Percentiles rank a stretch among this genome's conserved stretches.
These are phyloP conservation scores for Euphonia xanthogaster DNA, from an alignment of 2,797 vertebrate species.

Conservation along the genomic window DNA sequence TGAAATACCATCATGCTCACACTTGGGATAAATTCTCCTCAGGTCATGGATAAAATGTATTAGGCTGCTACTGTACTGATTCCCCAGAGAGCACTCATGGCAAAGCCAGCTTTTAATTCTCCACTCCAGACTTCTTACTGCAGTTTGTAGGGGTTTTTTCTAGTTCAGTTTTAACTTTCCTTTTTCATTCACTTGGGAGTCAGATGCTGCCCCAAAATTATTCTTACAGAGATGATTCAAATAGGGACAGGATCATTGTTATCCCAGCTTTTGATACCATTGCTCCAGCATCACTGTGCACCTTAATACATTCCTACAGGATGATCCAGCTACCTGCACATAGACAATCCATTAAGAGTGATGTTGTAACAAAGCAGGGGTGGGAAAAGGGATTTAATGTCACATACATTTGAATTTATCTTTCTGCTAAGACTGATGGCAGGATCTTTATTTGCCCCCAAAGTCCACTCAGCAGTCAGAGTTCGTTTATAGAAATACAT, in stretches of 20 bases:
- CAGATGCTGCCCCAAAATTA: neutral
- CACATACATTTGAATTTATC: neutral
- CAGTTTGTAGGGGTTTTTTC: neutral
- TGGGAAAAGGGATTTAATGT: neutral
- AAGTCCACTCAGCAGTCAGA: neutral
- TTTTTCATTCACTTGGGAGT: neutral
- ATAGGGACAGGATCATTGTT: neutral
- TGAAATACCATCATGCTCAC: neutral
- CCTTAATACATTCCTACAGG: neutral
- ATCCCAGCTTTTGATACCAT: neutral
- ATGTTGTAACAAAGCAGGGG: neutral
- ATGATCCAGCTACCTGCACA: neutral
- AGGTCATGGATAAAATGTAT: neutral
- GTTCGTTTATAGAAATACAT: neutral
- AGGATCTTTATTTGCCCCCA: neutral
- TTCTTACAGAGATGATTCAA: neutral
- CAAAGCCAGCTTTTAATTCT: neutral
- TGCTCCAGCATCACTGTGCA: neutral
- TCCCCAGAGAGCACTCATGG: neutral
- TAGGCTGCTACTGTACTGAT: neutral
- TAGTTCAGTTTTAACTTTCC: neutral
- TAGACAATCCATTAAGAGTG: neutral
- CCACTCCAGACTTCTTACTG: neutral
- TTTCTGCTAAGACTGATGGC: neutral
- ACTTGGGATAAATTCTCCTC: constrained; percentile 11